phyloP scores from a whole-genome alignment of 1,140 invertebrate species.

The Polypedilum vanderplanki region DNA sequence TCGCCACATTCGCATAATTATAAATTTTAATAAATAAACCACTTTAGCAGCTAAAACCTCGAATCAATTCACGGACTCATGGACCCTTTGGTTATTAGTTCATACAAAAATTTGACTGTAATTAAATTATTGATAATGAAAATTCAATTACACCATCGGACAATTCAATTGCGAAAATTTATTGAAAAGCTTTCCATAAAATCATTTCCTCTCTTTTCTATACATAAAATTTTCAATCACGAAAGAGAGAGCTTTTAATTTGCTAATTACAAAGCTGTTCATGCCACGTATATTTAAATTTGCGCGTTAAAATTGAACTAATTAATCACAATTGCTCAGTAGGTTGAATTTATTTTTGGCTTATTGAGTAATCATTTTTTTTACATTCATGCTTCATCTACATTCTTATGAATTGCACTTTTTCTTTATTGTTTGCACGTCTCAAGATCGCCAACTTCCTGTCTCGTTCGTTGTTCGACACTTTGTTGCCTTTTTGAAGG shows the following conservation, averaged over 20 bases:
- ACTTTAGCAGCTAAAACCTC: background rate
- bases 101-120: background rate
- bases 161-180: background rate
- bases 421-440: no score
- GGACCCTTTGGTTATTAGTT: background rate
- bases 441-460: background rate
- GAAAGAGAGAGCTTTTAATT: background rate
- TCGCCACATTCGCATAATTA: background rate
- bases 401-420: background rate
- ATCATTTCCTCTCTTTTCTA: background rate
- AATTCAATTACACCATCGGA: background rate
- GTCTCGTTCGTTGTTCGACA: background rate
- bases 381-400: background rate
- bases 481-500: slow-evolving; percentile 20
- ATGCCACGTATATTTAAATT: background rate
- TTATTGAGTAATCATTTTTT: slow-evolving; percentile 2
- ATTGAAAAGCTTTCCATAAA: background rate
- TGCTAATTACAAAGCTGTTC: background rate
- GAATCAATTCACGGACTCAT: background rate
- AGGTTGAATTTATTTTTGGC: background rate
- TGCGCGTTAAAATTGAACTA: background rate
- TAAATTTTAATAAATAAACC: background rate
- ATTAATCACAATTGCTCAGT: background rate
- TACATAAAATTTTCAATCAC: background rate
- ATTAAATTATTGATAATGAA: slow-evolving; percentile 20